Evolutionary conservation across 2,113 vertebrate species (phyloP), one percentile per base, ranked within the genome.

Genomic region (Eupsittula cactorum): DNA sequence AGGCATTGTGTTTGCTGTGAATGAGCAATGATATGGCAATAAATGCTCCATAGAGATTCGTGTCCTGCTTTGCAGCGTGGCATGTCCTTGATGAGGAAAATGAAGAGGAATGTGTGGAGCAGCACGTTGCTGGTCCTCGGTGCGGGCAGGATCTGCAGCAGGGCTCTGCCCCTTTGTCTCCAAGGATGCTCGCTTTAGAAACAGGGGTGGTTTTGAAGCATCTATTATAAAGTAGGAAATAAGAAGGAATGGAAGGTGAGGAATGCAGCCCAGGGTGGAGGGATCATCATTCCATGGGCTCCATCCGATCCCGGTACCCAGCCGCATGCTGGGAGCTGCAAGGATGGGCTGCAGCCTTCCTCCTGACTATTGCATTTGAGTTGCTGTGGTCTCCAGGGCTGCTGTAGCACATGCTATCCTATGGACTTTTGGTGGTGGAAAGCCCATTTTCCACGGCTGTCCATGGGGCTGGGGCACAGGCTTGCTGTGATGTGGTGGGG

Each of bases 111-210:
- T 83, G 23, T 1, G 68, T 49, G 14, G 47, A 75, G 88, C 1
- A 0, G 80, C 68, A 35, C 17, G 2, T 86, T 88, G 35, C 71
- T 88, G 62, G 50, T 83, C 60, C 74, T 53, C 10, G 1, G 68
- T 16, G 10, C 25, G 42, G 85, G 92, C 88, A 83, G 2, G 69
- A 55, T 75, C 82, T 70, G 79, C 1, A 1, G 65, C 76, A 96
- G 88, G 20, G 59, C 64, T n/a, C 94, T 94, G 83, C 50, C 88
- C 31, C 69, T 93, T 85, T 90, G 67, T 80, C 91, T 90, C 92
- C 84, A 86, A 91, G 92, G 52, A 84, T 95, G 70, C 80, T 73
- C 91, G 63, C 17, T 87, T 93, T 80, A 60, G 90, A 78, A 96
- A 70, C 78, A 50, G 0, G 11, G 77, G 41, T 75, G 50, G 63